Evolutionary conservation across 2,113 vertebrate genomes (phyloP), one percentile per base, ranked within the genome.

Genomic region (Pluvianellus socialis): DNA sequence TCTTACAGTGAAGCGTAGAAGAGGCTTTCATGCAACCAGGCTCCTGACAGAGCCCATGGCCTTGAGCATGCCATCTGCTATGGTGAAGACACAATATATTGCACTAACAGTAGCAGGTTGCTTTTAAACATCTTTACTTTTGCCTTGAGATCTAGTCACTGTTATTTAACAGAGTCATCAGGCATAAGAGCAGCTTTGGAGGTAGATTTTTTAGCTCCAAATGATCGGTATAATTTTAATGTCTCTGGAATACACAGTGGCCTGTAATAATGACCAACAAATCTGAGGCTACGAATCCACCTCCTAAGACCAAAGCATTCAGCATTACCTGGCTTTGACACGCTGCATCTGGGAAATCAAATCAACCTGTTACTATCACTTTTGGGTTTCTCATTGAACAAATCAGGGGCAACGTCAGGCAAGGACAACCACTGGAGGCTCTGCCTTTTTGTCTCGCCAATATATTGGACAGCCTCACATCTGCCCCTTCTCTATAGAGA

Each of bases 51-150:
- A 80, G 40, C n/a, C 58, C 24, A 11, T 22, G 47, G 42, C 17
- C 61, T 35, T 0, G 1, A 66, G 45, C 0, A 0, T 19, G 24
- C 27, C 67, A 79, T 24, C 30, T 67, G 40, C 52, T 50, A 27
- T 2, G 0, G 9, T 32, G 49, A 67, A 79, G 33, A 23, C 59
- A 68, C 22, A 72, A 23, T 6, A 23, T 19, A 26, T 32, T 47
- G 28, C 26, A 62, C 47, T 45, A n/a, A 62, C 6, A 52, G 33
- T 30, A 52, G 53, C 9, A 35, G 13, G 18, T 5, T 67, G 30
- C 27, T 83, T 71, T 33, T 35, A 71, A 94, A 79, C 2, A 4
- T 47, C 59, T 76, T 70, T 26, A 49, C 23, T 68, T 72, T 42
- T 27, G 9, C 58, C 28, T 68, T 42, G 20, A 70, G 33, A 8